Percentiles rank a stretch among this genome's conserved stretches.
These are phyloP conservation scores for Nowickia ferox DNA, from an alignment of 2,888 invertebrate species.

Conservation along the genomic window DNA sequence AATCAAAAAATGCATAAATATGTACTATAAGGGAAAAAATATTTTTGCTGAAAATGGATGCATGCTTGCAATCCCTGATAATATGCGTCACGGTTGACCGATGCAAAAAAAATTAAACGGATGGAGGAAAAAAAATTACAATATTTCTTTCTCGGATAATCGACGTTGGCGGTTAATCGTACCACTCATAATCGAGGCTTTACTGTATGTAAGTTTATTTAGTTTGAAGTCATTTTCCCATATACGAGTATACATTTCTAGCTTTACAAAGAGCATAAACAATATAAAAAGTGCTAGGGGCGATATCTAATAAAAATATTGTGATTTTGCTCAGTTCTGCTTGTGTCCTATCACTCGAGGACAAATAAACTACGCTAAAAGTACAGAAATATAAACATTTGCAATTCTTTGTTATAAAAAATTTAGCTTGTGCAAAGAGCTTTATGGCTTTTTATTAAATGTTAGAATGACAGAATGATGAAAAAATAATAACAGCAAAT, in stretches of 20 bases:
- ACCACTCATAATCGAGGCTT: too few species aligned
- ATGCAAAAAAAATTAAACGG: too few species aligned
- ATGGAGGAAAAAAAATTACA: too few species aligned
- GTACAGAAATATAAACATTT: neutral
- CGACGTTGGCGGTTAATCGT: too few species aligned
- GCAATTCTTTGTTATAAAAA: neutral
- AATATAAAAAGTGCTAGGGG: neutral
- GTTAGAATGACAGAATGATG: neutral
- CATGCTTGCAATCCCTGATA: too few species aligned
- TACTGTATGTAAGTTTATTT: neutral
- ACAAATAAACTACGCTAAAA: neutral
- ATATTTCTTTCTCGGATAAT: too few species aligned
- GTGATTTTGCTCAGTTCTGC: neutral
- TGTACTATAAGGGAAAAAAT: too few species aligned
- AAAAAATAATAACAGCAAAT: neutral
- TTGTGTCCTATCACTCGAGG: constrained; percentile 19
- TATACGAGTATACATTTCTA: neutral
- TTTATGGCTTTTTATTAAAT: neutral
- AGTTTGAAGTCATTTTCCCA: neutral
- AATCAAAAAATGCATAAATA: too few species aligned
- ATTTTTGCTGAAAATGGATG: too few species aligned
- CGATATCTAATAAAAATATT: neutral
- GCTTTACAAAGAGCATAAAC: neutral
- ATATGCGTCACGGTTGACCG: too few species aligned
- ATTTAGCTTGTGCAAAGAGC: neutral